Evolutionary conservation across 2,113 vertebrate species (phyloP), one percentile per base, ranked within the genome.

Genomic region (Istiophorus platypterus): DNA sequence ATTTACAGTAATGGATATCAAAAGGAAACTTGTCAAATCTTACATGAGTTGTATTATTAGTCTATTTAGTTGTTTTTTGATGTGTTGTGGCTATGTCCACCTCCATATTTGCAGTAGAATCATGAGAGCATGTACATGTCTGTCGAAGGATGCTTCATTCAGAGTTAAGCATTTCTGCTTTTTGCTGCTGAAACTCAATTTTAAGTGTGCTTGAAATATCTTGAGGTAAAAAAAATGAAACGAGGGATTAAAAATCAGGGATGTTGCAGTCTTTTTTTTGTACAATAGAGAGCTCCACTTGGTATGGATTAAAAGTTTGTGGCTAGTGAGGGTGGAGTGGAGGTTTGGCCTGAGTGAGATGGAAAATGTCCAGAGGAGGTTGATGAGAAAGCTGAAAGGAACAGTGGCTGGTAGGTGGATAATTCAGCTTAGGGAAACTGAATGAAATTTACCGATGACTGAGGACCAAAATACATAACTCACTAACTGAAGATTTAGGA

Each of bases 311-410:
- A 26, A 56, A 73, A 71, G 49, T 61, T 1, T 63, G 58, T 4
- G 49, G 56, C 72, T 54, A 41, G 39, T n/a, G 47, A 72, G 47
- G 52, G 20, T 22, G 20, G 31, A 66, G 11, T 7, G 6, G 37
- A 37, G 71, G 24, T 80, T 80, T 82, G 65, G 72, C 26, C 31
- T 39, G 12, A 4, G 45, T 8, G 26, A 24, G 72, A 72, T 15
- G 62, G 24, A 80, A 88, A 89, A 80, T 59, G 57, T 64, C 76
- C 80, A 51, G 49, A 63, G 31, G 49, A 62, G 65, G 47, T 63
- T 34, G 22, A 57, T 61, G 74, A 82, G 47, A 70, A 0, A 4
- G 63, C 52, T 68, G 66, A 82, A 66, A 26, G 65, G 34, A 76
- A 20, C 41, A 31, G 4, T 42, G 67, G 37, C 45, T 52, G 73